phyloP scores from a whole-genome alignment of 1,140 invertebrate species.

The Cydia pomonella region DNA sequence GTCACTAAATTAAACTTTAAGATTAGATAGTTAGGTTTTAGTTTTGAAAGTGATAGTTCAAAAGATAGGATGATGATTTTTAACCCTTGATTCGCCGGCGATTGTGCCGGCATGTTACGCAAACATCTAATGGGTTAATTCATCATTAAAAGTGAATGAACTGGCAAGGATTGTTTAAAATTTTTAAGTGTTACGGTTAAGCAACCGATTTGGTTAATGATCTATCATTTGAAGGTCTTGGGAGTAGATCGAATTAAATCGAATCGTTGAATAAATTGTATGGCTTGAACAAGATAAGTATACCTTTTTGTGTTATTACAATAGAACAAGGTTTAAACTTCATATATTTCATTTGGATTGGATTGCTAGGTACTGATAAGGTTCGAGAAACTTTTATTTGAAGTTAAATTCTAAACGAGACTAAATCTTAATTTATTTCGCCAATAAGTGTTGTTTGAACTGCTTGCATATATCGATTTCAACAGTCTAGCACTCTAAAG shows the following conservation, averaged over 20 bases:
- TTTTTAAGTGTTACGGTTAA: constrained; percentile 14
- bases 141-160: constrained; percentile 30
- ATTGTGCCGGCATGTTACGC: constrained; percentile 19
- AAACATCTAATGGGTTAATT: constrained; percentile 30
- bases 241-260: not conserved
- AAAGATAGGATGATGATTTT: not conserved
- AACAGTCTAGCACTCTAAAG: no score
- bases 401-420: no score
- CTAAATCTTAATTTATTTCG: no score
- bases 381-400: no score
- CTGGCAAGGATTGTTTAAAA: constrained; percentile 29
- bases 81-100: not conserved
- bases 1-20: not conserved
- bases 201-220: constrained; percentile 24
- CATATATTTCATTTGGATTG: no score
- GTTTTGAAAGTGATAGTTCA: not conserved
- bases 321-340: no score
- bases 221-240: constrained; percentile 7
- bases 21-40: not conserved
- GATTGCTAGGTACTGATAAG: no score
- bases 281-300: not conserved
- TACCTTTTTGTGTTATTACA: not conserved
- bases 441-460: no score
- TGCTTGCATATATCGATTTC: no score
- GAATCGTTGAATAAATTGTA: not conserved